These are phyloP conservation scores for Phymanthus crucifer DNA, from an alignment of 92 coral and sea anemone species.

Conservation along the genomic window DNA sequence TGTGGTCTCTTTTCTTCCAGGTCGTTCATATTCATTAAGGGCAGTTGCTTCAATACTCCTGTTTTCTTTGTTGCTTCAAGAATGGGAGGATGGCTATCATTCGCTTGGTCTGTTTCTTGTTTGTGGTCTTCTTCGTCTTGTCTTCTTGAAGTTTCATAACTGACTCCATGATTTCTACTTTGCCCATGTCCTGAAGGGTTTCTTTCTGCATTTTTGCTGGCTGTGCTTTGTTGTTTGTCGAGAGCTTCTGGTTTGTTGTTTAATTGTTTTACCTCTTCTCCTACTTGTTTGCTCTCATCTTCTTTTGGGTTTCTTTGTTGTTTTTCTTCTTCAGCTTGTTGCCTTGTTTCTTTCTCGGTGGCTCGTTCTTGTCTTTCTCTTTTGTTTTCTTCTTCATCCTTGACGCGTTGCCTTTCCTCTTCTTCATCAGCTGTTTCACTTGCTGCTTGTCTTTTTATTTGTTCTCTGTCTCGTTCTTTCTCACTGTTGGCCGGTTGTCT, in stretches of 20 bases:
- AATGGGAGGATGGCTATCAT: too few species aligned
- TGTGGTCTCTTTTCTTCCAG: constrained; percentile 12
- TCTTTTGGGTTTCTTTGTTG: neutral
- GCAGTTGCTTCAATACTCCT: constrained; percentile 18
- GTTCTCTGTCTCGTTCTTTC: too few species aligned
- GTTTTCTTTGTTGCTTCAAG: neutral
- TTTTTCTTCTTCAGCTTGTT: neutral
- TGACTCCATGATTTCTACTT: neutral
- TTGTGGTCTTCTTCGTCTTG: neutral
- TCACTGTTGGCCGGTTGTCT: too few species aligned
- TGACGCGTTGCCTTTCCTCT: too few species aligned
- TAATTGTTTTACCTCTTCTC: neutral
- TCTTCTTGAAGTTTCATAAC: neutral
- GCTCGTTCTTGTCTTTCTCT: neutral
- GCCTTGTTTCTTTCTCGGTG: neutral
- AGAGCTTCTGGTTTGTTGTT: neutral
- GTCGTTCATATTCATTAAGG: constrained; percentile 19
- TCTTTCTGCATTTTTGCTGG: neutral
- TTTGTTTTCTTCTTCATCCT: too few species aligned
- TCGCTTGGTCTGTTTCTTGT: neutral
- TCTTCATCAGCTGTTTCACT: neutral
- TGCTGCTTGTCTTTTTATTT: neutral
- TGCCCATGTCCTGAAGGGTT: neutral
- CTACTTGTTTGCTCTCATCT: neutral
- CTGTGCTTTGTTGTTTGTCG: neutral